Evolutionary conservation across 23 tunicate species (phyloP), one percentile per base, ranked within the genome.

Genomic region (Ascidia mentula): DNA sequence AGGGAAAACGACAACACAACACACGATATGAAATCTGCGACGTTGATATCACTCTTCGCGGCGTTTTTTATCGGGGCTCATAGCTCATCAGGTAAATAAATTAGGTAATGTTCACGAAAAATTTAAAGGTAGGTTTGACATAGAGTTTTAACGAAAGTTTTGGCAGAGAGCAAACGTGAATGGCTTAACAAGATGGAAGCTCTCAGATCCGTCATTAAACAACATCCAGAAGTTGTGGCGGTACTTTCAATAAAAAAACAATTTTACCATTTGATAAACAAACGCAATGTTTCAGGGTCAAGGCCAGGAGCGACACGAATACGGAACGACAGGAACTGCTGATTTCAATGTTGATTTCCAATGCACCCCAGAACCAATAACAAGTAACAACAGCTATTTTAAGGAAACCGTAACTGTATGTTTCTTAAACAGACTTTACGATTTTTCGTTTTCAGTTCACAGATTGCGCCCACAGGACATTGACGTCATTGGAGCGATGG

Each of bases 401-500:
- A 28, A 20, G 28, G 22, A 20, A 28, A 3, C 13, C 1, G 24
- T 3, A 3, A 28, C 1, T 5, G 13, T 1, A 3, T 20, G 24
- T 1, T 20, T 53, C 1, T 9, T 53, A 53, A 9, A 20, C 65
- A 3, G 32, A 7, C 17, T 74, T 37, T 1, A 32, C 9, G 20
- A 46, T 45, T 17, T 45, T 42, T 77, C 45, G 0, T 33, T n/a
- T 69, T 9, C 85, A 93, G 98, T 93, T 59, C 98, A 93, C 75
- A 31, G 39, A 42, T 87, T 93, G 34, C 86, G 93, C 40, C 98
- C 98, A 7, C 87, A 84, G 76, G 98, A 93, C 38, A 78, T 93
- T 36, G 85, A 84, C 45, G 92, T 93, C 37, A 80, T 93, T 31
- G 98, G 92, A 13, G 98, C 98, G 3, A 73, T 93, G 89, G 98